Evolutionary conservation across 2,888 invertebrate genomes (phyloP).

Genomic region (Cheilosia vulpina): DNA sequence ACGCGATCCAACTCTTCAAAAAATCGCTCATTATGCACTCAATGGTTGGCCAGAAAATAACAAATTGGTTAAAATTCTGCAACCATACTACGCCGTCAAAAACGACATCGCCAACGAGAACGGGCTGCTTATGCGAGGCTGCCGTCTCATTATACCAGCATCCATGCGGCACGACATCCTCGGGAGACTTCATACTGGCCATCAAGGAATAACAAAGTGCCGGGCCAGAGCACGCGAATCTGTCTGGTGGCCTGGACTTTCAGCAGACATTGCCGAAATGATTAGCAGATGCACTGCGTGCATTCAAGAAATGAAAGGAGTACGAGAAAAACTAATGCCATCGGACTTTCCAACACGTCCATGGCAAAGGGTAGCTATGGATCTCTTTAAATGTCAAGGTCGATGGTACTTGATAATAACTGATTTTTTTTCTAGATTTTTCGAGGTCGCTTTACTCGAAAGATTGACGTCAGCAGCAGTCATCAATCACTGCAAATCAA

Average conservation of each 20-base stretch:
- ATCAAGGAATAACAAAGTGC: conserved; percentile 22
- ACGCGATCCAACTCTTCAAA: conserved; percentile 7
- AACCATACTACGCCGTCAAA: too few relatives aligned
- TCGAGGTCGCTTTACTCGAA: too few relatives aligned
- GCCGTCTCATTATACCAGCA: too few relatives aligned
- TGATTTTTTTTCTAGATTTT: too few relatives aligned
- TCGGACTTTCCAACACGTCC: conserved; percentile 31
- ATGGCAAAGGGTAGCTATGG: conserved; percentile 32
- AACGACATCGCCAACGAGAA: too few relatives aligned
- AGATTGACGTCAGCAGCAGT: too few relatives aligned
- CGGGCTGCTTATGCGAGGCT: too few relatives aligned
- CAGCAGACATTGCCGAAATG: conserved; percentile 27
- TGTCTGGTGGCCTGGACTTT: conserved; percentile 36
- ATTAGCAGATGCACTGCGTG: conserved; percentile 11
- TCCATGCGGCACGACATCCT: too few relatives aligned
- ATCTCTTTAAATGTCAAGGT: conserved; percentile 29
- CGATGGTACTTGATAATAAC: conserved; percentile 28
- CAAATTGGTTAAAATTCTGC: too few relatives aligned
- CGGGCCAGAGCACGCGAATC: conserved; percentile 26
- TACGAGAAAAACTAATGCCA: conserved; percentile 21
- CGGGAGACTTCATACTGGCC: too few relatives aligned
- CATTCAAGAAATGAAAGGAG: conserved; percentile 13
- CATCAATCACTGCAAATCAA: conserved; percentile 11
- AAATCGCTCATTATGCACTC: conserved; percentile 10
- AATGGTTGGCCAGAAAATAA: conserved; percentile 20